Evolutionary conservation across 2,113 vertebrate genomes (phyloP).

Genomic region (Noctilio leporinus): DNA sequence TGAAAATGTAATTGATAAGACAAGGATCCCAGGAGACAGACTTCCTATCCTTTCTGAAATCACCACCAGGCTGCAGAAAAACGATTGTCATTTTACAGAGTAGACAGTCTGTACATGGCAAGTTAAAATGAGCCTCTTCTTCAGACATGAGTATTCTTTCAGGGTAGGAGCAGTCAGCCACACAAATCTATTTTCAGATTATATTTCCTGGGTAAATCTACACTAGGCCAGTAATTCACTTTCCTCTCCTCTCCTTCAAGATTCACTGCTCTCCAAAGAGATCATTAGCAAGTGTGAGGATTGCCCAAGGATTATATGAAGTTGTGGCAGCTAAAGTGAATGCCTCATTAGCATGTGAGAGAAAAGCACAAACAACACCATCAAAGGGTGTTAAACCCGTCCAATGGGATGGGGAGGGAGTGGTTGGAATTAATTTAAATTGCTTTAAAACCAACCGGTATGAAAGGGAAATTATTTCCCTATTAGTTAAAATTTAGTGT

Average conservation of each 20-base stretch:
- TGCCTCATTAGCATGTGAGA: constrained; percentile 72
- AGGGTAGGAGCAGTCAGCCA: background rate
- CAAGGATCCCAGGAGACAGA: background rate
- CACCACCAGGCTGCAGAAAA: background rate
- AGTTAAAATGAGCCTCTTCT: background rate
- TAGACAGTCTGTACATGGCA: background rate
- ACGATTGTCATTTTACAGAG: background rate
- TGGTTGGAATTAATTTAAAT: constrained; percentile 64
- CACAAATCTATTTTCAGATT: background rate
- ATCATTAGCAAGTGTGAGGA: constrained; percentile 72
- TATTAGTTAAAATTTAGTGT: constrained; percentile 3
- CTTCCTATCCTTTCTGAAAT: background rate
- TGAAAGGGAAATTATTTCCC: constrained; percentile 35
- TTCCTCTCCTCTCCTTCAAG: background rate
- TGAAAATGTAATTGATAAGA: background rate
- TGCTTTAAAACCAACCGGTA: constrained; percentile 48
- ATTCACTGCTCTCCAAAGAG: constrained; percentile 29
- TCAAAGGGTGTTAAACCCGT: constrained; percentile 58
- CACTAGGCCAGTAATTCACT: background rate
- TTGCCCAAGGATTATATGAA: constrained; percentile 59
- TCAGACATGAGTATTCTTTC: background rate
- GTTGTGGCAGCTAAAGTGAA: constrained; percentile 55
- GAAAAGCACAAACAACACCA: constrained; percentile 65
- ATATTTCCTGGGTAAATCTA: background rate
- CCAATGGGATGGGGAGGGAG: background rate